phyloP scores from a whole-genome alignment of 2,113 vertebrate genomes.

The Rhodinocichla rosea region DNA sequence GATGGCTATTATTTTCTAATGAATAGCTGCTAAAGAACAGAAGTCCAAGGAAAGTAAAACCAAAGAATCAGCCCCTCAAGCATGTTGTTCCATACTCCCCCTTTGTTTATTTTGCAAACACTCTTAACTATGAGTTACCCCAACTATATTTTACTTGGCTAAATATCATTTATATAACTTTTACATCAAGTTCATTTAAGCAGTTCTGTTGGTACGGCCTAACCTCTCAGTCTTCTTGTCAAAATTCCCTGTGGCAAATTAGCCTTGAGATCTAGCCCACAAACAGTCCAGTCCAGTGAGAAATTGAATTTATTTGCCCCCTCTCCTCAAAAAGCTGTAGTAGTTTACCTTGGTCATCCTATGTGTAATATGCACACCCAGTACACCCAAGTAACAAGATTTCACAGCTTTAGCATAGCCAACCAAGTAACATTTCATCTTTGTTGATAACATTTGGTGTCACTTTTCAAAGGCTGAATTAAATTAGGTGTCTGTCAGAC shows the following conservation, averaged over 20 bases:
- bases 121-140: neutral
- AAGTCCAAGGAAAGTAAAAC: neutral
- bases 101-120: neutral
- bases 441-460: neutral
- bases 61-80: neutral
- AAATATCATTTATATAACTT: neutral
- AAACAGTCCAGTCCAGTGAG: neutral
- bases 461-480: slow-evolving; percentile 9
- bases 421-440: neutral
- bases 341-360: neutral
- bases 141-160: neutral
- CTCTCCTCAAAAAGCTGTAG: neutral
- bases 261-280: neutral
- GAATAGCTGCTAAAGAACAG: neutral
- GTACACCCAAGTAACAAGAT: neutral
- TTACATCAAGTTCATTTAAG: neutral
- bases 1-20: neutral
- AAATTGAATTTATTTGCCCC: neutral
- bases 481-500: neutral
- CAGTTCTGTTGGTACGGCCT: neutral
- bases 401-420: neutral
- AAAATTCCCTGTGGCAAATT: neutral
- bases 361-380: neutral
- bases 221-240: neutral
- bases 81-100: neutral